Percentiles rank a stretch among this genome's conserved stretches.
Conservation (phyloP, 2,797 vertebrate species). For the Crypturellus tataupa region DNA sequence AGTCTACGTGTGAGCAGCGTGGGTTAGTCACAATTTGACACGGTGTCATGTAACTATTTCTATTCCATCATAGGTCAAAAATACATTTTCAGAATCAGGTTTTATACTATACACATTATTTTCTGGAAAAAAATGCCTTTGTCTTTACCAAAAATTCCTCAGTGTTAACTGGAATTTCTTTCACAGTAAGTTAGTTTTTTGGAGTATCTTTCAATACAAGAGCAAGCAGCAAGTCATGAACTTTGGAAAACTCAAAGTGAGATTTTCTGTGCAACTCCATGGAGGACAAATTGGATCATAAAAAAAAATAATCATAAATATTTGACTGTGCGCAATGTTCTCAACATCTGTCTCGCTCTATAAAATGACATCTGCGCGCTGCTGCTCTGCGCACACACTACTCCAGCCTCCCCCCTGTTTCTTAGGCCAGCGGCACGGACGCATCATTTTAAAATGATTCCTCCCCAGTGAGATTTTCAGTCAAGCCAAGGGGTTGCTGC, state of each 20-base stretch:
- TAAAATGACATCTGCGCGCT: neutral
- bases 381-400: neutral
- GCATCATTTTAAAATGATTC: neutral
- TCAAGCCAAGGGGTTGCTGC: neutral
- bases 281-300: neutral
- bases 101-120: neutral
- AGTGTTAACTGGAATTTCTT: neutral
- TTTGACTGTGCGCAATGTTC: neutral
- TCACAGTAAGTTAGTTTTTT: neutral
- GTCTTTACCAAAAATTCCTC: neutral
- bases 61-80: neutral
- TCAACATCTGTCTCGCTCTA: neutral
- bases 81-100: neutral
- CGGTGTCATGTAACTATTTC: neutral
- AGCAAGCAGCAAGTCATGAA: neutral
- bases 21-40: constrained; percentile 29
- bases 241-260: neutral
- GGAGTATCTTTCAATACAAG: neutral
- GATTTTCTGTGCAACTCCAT: neutral
- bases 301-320: neutral
- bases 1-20: neutral
- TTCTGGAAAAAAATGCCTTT: neutral
- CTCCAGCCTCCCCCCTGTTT: neutral
- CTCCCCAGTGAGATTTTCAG: neutral
- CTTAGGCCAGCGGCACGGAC: neutral